phyloP scores from a whole-genome alignment of 1,140 invertebrate species.

The Drosophila parvula region DNA sequence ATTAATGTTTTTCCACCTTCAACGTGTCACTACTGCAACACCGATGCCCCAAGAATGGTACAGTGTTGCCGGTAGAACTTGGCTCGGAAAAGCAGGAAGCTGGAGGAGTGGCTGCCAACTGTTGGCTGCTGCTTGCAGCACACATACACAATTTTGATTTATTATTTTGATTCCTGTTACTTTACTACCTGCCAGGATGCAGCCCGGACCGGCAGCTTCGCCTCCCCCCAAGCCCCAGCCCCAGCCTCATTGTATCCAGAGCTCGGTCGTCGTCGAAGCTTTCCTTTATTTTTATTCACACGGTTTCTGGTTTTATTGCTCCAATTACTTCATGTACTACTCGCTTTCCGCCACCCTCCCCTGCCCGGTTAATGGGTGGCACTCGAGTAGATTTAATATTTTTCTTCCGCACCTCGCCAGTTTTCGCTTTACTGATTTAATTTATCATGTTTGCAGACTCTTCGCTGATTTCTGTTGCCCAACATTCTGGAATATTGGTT shows the following conservation, averaged over 20 bases:
- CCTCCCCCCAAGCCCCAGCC: constrained; percentile 14
- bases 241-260: constrained; percentile 23
- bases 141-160: constrained; percentile 71
- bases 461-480: constrained; percentile 15
- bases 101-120: constrained; percentile 51
- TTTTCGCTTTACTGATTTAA: constrained; percentile 29
- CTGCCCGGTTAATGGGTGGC: constrained; percentile 21
- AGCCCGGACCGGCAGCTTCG: constrained; percentile 14
- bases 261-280: constrained; percentile 37
- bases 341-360: constrained; percentile 14
- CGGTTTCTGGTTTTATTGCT: constrained; percentile 75
- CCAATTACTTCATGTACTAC: constrained; percentile 76
- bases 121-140: constrained; percentile 46
- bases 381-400: constrained; percentile 67
- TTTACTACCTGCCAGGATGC: constrained; percentile 71
- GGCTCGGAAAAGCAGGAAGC: constrained; percentile 8
- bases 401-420: constrained; percentile 22
- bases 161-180: constrained; percentile 78
- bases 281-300: constrained; percentile 73
- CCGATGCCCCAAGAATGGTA: not conserved
- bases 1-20: not conserved
- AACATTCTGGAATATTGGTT: not conserved
- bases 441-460: constrained; percentile 34
- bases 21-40: constrained; percentile 14
- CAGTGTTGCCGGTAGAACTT: constrained; percentile 17